Evolutionary conservation across 2,888 invertebrate species (phyloP).

Genomic region (Caenorhabditis sp.): DNA sequence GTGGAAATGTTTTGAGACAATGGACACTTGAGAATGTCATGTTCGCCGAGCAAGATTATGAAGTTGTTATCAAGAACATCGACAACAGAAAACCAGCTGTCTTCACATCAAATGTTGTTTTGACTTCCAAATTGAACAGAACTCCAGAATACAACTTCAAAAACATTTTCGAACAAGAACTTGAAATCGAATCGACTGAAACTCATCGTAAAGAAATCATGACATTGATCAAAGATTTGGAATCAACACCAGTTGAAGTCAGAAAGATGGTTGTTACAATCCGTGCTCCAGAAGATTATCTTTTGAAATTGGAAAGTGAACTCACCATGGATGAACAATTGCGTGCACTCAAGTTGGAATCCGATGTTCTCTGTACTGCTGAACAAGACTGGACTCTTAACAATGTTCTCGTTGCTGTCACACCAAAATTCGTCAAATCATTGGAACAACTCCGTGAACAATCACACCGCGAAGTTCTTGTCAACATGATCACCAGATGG

Average conservation of each 20-base stretch:
- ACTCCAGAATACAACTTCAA: slow-evolving; percentile 24
- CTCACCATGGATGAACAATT: slow-evolving; percentile 28
- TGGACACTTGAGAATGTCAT: slow-evolving; percentile 36
- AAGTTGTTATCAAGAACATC: slow-evolving; percentile 42
- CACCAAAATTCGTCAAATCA: slow-evolving; percentile 35
- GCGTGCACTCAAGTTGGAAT: slow-evolving; percentile 30
- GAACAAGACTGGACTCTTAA: slow-evolving; percentile 46
- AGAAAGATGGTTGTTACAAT: slow-evolving; percentile 23
- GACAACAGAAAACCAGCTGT: slow-evolving; percentile 32
- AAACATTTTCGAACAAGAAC: slow-evolving; percentile 43
- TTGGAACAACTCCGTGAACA: slow-evolving; percentile 47
- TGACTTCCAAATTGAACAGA: slow-evolving; percentile 16
- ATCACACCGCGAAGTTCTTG: slow-evolving; percentile 51
- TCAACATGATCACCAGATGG: slow-evolving; percentile 42
- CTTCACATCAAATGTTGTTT: slow-evolving; percentile 21
- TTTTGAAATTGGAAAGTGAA: neutral
- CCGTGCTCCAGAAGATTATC: slow-evolving; percentile 21
- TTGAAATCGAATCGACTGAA: slow-evolving; percentile 20
- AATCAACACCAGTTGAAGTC: slow-evolving; percentile 29
- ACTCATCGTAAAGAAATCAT: slow-evolving; percentile 37
- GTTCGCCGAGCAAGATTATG: slow-evolving; percentile 57
- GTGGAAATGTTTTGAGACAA: slow-evolving; percentile 44
- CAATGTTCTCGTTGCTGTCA: slow-evolving; percentile 31
- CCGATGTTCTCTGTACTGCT: slow-evolving; percentile 12
- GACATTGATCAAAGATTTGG: slow-evolving; percentile 36